These are phyloP conservation scores for Diarsia rubi DNA, from an alignment of 2,888 invertebrate species.

Conservation along the genomic window DNA sequence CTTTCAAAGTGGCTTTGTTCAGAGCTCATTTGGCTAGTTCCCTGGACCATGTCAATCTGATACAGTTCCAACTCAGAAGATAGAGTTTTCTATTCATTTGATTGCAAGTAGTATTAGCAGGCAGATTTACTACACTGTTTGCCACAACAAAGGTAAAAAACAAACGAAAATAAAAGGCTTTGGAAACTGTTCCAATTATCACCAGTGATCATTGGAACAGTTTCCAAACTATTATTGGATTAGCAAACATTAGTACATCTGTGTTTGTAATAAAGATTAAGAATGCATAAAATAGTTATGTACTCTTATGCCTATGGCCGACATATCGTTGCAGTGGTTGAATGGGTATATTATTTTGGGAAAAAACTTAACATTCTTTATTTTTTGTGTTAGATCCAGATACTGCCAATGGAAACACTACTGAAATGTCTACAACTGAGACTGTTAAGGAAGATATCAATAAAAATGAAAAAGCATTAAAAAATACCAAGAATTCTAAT, in stretches of 20 bases:
- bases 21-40: background rate
- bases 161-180: background rate
- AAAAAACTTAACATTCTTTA: background rate
- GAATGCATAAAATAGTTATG: background rate
- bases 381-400: constrained; percentile 79
- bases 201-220: no score
- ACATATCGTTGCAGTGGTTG: no score
- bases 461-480: constrained; percentile 86
- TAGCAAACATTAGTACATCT: no score
- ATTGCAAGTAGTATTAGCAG: background rate
- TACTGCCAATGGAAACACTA: constrained; percentile 85
- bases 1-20: background rate
- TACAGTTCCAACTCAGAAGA: background rate
- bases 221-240: no score
- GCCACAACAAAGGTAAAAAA: no score
- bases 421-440: constrained; percentile 79
- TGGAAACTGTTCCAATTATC: background rate
- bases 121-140: background rate
- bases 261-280: background rate
- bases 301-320: background rate
- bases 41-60: background rate
- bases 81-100: background rate
- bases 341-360: background rate
- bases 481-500: constrained; percentile 81
- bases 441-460: constrained; percentile 84